Evolutionary conservation across 2,797 vertebrate genomes (phyloP).

Genomic region (Lateolabrax maculatus): DNA sequence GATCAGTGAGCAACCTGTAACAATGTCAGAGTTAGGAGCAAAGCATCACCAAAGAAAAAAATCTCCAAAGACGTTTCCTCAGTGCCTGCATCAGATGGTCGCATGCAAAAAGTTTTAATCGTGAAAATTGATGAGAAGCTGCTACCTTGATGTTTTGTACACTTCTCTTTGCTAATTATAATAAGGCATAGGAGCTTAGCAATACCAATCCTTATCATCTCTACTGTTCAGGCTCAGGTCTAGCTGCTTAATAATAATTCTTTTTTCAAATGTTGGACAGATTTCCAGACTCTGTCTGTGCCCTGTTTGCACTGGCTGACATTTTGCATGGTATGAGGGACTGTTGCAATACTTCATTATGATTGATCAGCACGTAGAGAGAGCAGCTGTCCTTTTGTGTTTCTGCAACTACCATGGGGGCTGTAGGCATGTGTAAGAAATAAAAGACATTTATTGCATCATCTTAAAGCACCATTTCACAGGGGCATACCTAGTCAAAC

Average conservation of each 20-base stretch:
- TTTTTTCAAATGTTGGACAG: slow-evolving; percentile 25
- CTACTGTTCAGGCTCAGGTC: slow-evolving; percentile 23
- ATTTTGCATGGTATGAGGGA: slow-evolving; percentile 56
- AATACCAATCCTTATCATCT: background rate
- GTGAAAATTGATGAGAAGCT: background rate
- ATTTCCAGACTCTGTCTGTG: slow-evolving; percentile 20
- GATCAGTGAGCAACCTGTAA: background rate
- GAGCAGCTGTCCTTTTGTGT: slow-evolving; percentile 77
- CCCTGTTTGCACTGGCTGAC: slow-evolving; percentile 49
- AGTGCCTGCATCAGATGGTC: background rate
- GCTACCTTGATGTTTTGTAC: background rate
- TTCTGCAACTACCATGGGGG: slow-evolving; percentile 62
- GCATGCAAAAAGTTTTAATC: background rate
- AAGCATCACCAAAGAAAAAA: background rate
- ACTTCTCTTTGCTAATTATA: background rate
- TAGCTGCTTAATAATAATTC: slow-evolving; percentile 13
- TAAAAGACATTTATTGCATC: slow-evolving; percentile 74
- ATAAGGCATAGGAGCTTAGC: background rate
- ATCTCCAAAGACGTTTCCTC: background rate
- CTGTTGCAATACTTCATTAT: slow-evolving; percentile 62
- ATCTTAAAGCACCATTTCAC: slow-evolving; percentile 72
- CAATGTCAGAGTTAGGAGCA: background rate
- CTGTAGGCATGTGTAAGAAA: slow-evolving; percentile 67
- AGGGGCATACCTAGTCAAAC: slow-evolving; percentile 61
- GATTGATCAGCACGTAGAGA: slow-evolving; percentile 73